Base-by-base conservation (phyloP, 1,140 invertebrate species). In the Dreissena rostriformis region DNA sequence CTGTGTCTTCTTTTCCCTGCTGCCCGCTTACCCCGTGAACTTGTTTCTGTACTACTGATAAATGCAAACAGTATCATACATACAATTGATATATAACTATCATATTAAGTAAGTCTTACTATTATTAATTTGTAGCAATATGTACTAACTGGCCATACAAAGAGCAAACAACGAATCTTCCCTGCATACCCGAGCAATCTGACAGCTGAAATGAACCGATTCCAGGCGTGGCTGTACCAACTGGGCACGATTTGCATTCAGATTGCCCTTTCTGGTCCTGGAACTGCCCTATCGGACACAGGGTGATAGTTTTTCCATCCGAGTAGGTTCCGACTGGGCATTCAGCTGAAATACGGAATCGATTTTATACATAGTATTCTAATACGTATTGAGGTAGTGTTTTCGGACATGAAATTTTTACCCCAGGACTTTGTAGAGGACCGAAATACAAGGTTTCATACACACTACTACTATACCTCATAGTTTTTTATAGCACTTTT, bases 231-330 rank as follows among this genome's bases (percentile, higher is more conserved):
- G 75, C 68, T 78, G 7, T 66, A 22, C 75, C 75, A 7, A 7
- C 1, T 51, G 63, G 75, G 19, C 75, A 78, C 19, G 22, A 66
- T 26, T 78, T 66, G 39, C 75, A 78, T 14, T 6, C 14, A 1
- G 75, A 51, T 63, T 78, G 63, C 15, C 39, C 63, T 67, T 24
- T 78, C 28, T 2, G 51, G 22, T 78, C 75, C 65, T 78, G 75
- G n/a, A 67, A 78, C 49, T 78, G 61, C 11, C 75, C 75, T 17
- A 5, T 28, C 26, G 75, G 75, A 52, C 75, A 78, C 65, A 78
- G 22, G n/a, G 63, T 78, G 4, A 78, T 49, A 8, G 29, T 66
- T 67, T 15, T 4, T 8, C 75, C 75, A 52, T 78, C 63, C 63
- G 75, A 78, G 55, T 78, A 78, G 5, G 75, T 67, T 0, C 75